phyloP scores from a whole-genome alignment of 2,888 invertebrate species.

The Apamea sordens region DNA sequence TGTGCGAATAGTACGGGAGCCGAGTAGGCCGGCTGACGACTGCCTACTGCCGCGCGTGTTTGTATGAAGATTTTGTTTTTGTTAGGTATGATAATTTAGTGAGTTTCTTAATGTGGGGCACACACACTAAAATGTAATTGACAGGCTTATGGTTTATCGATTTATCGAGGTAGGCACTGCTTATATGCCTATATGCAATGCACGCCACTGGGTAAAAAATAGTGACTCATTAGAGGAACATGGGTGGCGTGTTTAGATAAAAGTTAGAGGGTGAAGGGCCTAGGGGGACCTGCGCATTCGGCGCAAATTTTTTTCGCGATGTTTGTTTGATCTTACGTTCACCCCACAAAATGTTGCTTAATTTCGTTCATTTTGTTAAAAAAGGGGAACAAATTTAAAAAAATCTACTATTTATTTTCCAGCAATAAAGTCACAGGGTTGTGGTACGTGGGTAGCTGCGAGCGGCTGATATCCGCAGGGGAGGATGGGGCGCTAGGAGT shows the following conservation, averaged over 20 bases:
- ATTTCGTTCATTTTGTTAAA: background rate
- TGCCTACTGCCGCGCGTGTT: no score
- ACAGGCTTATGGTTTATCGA: no score
- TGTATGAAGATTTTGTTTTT: no score
- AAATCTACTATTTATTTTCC: constrained; percentile 54
- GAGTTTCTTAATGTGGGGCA: no score
- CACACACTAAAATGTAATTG: no score
- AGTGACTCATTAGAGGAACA: background rate
- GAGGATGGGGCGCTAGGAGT: constrained; percentile 97
- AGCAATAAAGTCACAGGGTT: constrained; percentile 97
- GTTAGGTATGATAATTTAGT: no score
- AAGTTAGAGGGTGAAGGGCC: background rate
- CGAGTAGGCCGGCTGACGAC: no score
- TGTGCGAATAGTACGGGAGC: no score
- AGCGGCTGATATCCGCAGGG: constrained; percentile 96
- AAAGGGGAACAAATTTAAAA: background rate
- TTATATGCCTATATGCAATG: no score
- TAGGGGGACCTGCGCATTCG: no score
- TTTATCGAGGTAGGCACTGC: no score
- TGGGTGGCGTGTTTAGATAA: background rate
- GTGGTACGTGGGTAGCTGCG: constrained; percentile 95
- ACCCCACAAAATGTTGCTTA: background rate
- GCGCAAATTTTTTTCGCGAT: background rate
- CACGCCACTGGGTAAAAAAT: background rate
- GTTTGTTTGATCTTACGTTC: background rate